Evolutionary conservation across 2,797 vertebrate species (phyloP), one percentile per base, ranked within the genome.

Genomic region (Babyrousa celebensis): DNA sequence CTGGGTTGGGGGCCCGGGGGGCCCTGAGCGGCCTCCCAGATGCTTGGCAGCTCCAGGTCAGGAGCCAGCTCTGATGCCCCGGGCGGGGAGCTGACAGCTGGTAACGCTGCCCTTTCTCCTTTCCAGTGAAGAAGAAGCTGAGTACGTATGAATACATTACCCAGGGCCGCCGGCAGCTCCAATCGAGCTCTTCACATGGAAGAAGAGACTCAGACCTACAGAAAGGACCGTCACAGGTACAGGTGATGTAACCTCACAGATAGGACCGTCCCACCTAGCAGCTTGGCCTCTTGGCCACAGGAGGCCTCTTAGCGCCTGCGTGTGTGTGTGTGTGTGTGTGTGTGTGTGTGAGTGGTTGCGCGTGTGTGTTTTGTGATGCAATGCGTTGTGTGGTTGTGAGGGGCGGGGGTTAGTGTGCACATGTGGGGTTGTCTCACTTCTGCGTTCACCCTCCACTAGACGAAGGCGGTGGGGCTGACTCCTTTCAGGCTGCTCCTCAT

Each of bases 81-180:
- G 3, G 48, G 17, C 18, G 1, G 20, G 8, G 20, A 29, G n/a
- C 3, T 0, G 75, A 7, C 5, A 32, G 32, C 0, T n/a, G 17
- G 4, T 29, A 21, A 68, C 27, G 27, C 54, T 48, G 36, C 11
- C 10, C 14, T 15, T 20, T 32, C 62, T 23, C 18, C 6, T 3
- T 40, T 54, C 62, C 95, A 99, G 99, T 99, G 96, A 94, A 68
- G 94, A 99, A 98, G 97, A 98, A 98, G 29, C 96, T 99, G 82
- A 99, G 99, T 96, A 99, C 99, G 0, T 99, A 97, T 43, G 99
- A 99, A 54, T 98, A 98, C 71, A 83, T 99, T 4, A 98, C 98
- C 78, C 97, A 94, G 77, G 93, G 98, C 87, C 97, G 97, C 1
- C 98, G 96, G 56, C 98, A 97, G 84, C 96, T 97, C 40, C 94